phyloP scores from a whole-genome alignment of 2,797 vertebrate genomes.

The Chlorospingus semifuscus region DNA sequence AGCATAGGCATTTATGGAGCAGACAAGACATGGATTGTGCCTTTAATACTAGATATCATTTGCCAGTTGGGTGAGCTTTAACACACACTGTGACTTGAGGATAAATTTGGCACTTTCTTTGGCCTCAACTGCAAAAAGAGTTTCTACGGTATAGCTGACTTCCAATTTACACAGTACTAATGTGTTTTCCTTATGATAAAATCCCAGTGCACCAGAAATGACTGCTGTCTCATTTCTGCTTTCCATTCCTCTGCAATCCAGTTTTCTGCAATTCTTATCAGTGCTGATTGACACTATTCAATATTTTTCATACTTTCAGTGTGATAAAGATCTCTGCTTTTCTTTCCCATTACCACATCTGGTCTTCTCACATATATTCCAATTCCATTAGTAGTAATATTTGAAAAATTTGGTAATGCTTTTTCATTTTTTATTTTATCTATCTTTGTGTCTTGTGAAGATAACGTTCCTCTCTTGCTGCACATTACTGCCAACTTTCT shows the following conservation, averaged over 20 bases:
- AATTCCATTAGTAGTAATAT: not conserved
- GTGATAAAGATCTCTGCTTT: not conserved
- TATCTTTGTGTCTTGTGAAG: not conserved
- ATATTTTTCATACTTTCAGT: not conserved
- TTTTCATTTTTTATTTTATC: slow-evolving; percentile 1
- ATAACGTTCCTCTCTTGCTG: not conserved
- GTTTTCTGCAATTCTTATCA: not conserved
- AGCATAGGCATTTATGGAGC: not conserved
- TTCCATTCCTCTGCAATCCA: not conserved
- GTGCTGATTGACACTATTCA: not conserved
- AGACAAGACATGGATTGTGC: not conserved
- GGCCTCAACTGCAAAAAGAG: not conserved
- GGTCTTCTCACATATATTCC: not conserved
- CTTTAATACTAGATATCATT: not conserved
- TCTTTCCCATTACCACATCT: not conserved
- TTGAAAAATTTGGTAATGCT: not conserved
- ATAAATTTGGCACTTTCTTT: not conserved
- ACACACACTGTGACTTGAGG: not conserved
- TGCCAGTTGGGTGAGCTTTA: not conserved
- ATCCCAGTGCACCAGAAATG: not conserved
- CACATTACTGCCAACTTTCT: not conserved
- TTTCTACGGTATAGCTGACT: not conserved
- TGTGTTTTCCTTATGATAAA: not conserved
- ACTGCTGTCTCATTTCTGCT: not conserved
- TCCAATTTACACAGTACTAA: not conserved